Percentiles rank a stretch among this genome's conserved stretches.
Evolutionary conservation across 2,888 invertebrate genomes (phyloP).

Genomic region (Eumerus sabulonum): DNA sequence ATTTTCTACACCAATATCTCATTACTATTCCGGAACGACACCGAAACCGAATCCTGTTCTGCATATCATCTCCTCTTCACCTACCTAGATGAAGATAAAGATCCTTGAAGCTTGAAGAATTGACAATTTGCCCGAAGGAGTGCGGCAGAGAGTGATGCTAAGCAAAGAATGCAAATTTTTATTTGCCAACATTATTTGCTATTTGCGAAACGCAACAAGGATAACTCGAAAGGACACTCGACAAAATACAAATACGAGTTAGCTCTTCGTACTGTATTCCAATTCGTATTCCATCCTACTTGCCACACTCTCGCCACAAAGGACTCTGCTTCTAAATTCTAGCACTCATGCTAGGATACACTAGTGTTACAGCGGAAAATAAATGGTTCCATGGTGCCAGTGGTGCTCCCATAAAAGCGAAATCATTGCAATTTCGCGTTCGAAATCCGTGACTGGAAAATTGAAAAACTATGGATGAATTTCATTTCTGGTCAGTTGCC

Average conservation of each 20-base stretch:
- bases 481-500: slow-evolving; percentile 63
- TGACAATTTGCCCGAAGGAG: slow-evolving; percentile 10
- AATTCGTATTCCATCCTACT: not conserved
- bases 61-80: not conserved
- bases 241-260: slow-evolving; percentile 43
- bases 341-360: no score
- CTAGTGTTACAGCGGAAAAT: no score
- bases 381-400: no score
- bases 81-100: not conserved
- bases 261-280: slow-evolving; percentile 15
- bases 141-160: slow-evolving; percentile 22
- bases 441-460: slow-evolving; percentile 64
- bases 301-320: slow-evolving; percentile 22
- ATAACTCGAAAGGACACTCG: slow-evolving; percentile 49
- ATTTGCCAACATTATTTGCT: slow-evolving; percentile 57
- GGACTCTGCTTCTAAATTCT: slow-evolving; percentile 14
- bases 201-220: slow-evolving; percentile 53
- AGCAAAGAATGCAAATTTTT: slow-evolving; percentile 56
- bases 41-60: not conserved
- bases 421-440: slow-evolving; percentile 50
- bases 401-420: slow-evolving; percentile 16
- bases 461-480: slow-evolving; percentile 61
- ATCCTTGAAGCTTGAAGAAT: slow-evolving; percentile 2
- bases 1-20: slow-evolving; percentile 1
- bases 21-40: slow-evolving; percentile 11